Base-by-base conservation (phyloP, 2,888 invertebrate species). In the Chironomus riparius region DNA sequence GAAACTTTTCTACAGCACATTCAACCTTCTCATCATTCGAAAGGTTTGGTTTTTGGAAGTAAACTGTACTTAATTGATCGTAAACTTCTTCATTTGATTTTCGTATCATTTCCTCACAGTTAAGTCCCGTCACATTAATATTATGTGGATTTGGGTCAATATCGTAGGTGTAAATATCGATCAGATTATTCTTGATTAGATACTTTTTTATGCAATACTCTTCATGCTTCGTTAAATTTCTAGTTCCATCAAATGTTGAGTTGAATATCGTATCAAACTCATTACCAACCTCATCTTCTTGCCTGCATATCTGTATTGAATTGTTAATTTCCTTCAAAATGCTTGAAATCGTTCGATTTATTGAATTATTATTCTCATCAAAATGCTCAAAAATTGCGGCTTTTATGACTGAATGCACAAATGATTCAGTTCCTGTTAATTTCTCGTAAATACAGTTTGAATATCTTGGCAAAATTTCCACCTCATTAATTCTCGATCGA, bases 121-220 rank as follows among this genome's bases (percentile, higher is more conserved):
- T 68, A 1, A 74, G 48, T 15, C 74, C 74, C 6, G 74, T 74
- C 22, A 48, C 24, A 10, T 74, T 68, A 15, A 74, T 68, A 5
- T 74, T 74, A 18, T 68, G 65, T 5, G 74, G 65, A 68, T 74
- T 74, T 38, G 68, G 68, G 15, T 74, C 68, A 24, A 74, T 47
- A 12, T 68, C 62, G 13, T 74, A 74, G 4, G 47, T 13, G n/a
- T 38, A 13, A 13, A 47, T 18, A 21, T 74, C 68, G 15, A 74
- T 74, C 21, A 74, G 48, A 74, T 68, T 74, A 15, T 74, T 74
- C 24, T 74, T 74, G 4, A 74, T 74, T 13, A 74, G 13, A 68
- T 74, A 74, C 48, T 74, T 74, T 24, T 74, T 74, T 2, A 74
- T 38, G 13, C 74, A 74, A 48, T 74, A 74, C 10, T 68, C 68